Evolutionary conservation across 2,113 vertebrate species (phyloP), one percentile per base, ranked within the genome.

Genomic region (Dromas ardeola): DNA sequence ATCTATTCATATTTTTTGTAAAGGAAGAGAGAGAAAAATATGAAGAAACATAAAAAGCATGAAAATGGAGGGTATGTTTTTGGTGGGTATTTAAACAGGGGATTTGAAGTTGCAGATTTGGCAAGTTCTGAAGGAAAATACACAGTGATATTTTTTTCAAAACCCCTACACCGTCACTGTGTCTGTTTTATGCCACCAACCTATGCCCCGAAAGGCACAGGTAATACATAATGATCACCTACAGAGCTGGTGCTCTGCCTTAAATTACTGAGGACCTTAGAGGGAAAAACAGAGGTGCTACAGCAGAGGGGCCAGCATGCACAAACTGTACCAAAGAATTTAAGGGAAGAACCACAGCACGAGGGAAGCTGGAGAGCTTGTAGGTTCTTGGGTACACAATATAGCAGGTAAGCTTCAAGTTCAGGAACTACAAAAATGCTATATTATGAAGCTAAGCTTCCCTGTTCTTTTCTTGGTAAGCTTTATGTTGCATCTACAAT

Each of bases 31-130:
- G 11, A 18, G 65, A 65, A 53, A 73, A 34, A 5, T 4, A 4
- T 10, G 25, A 58, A 72, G 22, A 2, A 27, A n/a, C 4, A 16
- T 10, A 52, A 77, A 81, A 2, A 58, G 2, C 4, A 53, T 38
- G 45, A 67, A 88, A 83, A 71, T n/a, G 7, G 30, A 78, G 2
- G 5, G 1, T 50, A 12, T 45, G 4, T 5, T 53, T 80, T 53
- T 56, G 9, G 5, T 45, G 27, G 25, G 5, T 21, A 34, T 78
- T 18, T 13, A 78, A 70, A 56, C 0, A 0, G 11, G 4, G 3
- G 5, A 45, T 71, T 55, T 45, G 15, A 36, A 49, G 16, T 65
- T 69, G 30, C 0, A 1, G 42, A 58, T 89, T 84, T 74, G 32
- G 6, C 7, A 20, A 74, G 3, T 58, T 71, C 55, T 81, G 42